A percentile compares a stretch with the other conserved stretches of the same genome.
phyloP scores from a whole-genome alignment of 2,888 invertebrate species.

The Platycheirus albimanus region DNA sequence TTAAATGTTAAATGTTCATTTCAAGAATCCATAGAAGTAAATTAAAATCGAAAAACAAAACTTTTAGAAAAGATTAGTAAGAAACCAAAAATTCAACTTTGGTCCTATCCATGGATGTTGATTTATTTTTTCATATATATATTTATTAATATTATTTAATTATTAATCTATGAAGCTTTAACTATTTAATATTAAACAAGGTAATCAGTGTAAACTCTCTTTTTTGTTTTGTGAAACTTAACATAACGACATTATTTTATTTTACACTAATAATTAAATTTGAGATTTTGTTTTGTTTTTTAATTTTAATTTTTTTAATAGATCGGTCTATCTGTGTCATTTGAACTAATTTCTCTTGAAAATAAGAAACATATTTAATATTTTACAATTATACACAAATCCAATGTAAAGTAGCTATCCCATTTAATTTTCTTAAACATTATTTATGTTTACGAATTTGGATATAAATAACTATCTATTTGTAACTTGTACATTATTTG shows the following conservation, averaged over 20 bases:
- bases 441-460: slow-evolving; percentile 36
- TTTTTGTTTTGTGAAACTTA: slow-evolving; percentile 38
- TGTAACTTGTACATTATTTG: slow-evolving; percentile 59
- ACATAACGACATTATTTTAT: too few species aligned
- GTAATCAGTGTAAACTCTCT: slow-evolving; percentile 11
- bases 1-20: too few species aligned
- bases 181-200: slow-evolving; percentile 2
- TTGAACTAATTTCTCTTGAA: slow-evolving; percentile 29
- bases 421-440: too few species aligned
- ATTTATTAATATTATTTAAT: slow-evolving; percentile 2
- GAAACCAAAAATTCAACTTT: slow-evolving; percentile 20
- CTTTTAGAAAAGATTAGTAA: not conserved
- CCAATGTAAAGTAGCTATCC: too few species aligned
- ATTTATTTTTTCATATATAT: slow-evolving; percentile 16
- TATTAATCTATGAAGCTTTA: not conserved
- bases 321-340: not conserved
- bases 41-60: slow-evolving; percentile 3
- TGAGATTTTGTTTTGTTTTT: too few species aligned
- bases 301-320: not conserved
- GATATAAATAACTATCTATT: slow-evolving; percentile 54
- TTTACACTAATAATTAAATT: too few species aligned
- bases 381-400: slow-evolving; percentile 10
- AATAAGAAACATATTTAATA: slow-evolving; percentile 24
- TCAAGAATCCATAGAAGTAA: slow-evolving; percentile 65
- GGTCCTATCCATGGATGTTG: slow-evolving; percentile 69